Percentiles rank a stretch among this genome's conserved stretches.
Conservation (phyloP, 1,140 invertebrate genomes). For the Drosophila bocki region DNA sequence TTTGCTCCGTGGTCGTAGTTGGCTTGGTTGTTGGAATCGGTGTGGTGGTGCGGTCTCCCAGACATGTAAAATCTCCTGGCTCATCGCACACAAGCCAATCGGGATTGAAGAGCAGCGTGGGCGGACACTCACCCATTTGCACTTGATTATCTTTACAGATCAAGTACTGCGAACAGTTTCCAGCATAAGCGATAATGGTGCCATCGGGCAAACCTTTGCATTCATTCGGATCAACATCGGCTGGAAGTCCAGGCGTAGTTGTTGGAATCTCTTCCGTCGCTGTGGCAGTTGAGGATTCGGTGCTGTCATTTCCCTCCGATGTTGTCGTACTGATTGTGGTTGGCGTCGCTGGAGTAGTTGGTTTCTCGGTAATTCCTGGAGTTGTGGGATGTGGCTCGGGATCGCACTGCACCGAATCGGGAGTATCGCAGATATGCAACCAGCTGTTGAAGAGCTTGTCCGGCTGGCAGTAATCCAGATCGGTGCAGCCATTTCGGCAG, state of each 20-base stretch:
- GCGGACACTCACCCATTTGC: conserved; percentile 45
- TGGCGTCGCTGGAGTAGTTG: conserved; percentile 7
- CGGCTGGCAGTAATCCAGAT: conserved; percentile 55
- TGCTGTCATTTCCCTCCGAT: conserved; percentile 11
- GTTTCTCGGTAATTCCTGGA: conserved; percentile 8
- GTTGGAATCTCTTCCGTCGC: conserved; percentile 25
- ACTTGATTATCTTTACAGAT: conserved; percentile 47
- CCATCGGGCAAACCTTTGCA: conserved; percentile 37
- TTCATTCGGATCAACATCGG: conserved; percentile 51
- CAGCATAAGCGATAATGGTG: conserved; percentile 51
- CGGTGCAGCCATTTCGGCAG: conserved; percentile 63
- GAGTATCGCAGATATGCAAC: conserved; percentile 68
- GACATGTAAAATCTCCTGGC: conserved; percentile 53
- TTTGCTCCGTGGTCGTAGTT: conserved; percentile 36
- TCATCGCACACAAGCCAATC: conserved; percentile 58
- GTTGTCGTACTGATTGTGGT: conserved; percentile 16
- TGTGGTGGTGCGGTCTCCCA: conserved; percentile 62
- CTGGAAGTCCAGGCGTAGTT: conserved; percentile 46
- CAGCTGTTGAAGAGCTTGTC: conserved; percentile 59
- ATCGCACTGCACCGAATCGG: conserved; percentile 52
- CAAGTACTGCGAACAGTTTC: conserved; percentile 64
- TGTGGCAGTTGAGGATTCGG: conserved; percentile 8
- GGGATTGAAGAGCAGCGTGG: conserved; percentile 58
- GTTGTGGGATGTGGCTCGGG: conserved; percentile 48
- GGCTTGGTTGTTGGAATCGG: conserved; percentile 31